Evolutionary conservation across 2,797 vertebrate species (phyloP), one percentile per base, ranked within the genome.

Genomic region (Pyrocephalus nanus): DNA sequence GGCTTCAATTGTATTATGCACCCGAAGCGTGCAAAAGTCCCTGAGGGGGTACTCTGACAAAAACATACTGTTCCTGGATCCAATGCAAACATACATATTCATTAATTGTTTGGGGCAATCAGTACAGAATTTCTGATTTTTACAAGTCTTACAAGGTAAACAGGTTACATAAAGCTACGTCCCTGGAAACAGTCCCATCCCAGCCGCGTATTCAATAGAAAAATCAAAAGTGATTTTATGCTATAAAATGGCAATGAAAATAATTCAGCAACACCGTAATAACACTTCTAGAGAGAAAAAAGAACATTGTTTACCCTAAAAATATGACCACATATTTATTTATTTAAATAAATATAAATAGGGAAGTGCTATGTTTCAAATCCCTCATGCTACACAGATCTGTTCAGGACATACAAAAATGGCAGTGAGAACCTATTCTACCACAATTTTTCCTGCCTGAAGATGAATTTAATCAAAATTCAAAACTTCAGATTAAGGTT

Each of bases 31-130:
- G 92, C 73, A 88, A 48, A 90, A 88, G 90, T 95, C 87, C 93
- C 74, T 9, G 64, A 83, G 86, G 96, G 91, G 91, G 71, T 92
- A 95, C 64, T 57, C 86, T 91, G 88, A 96, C 91, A 96, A 88
- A 96, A 88, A 97, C 79, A 85, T 60, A 60, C 72, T 94, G 96
- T 96, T 96, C 96, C 94, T 96, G 76, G 77, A 95, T 80, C 88
- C 94, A 81, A 0, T 48, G 85, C 60, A 57, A 93, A 82, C 83
- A 92, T 95, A 77, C 83, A 87, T 89, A 95, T 96, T 96, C 95
- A 96, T 93, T 95, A 97, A 93, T 80, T 87, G 94, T 96, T 90
- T 88, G 76, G 89, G 73, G 88, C 94, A 88, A 90, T 72, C 93
- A 92, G 85, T 53, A 80, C 60, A 94, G 96, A 90, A 87, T 93